Conservation (phyloP, 2,888 invertebrate genomes). For the Invenusta paracnida region DNA sequence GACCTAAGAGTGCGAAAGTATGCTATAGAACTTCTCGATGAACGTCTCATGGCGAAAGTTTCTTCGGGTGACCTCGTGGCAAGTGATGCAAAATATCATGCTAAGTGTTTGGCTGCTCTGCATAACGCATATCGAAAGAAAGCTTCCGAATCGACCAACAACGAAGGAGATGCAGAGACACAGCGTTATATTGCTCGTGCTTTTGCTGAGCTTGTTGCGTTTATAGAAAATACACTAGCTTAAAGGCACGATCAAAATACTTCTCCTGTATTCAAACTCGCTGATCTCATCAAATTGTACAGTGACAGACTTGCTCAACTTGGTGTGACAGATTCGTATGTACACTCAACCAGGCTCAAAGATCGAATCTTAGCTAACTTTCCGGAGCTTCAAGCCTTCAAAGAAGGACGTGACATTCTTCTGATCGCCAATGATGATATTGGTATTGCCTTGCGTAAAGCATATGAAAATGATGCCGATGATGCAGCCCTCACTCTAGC, state of each 20-base stretch:
- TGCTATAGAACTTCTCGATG: background rate
- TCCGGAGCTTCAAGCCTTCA: slow-evolving; percentile 45
- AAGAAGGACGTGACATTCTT: slow-evolving; percentile 46
- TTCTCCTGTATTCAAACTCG: slow-evolving; percentile 45
- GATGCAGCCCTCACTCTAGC: too few relatives aligned
- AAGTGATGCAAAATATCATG: background rate
- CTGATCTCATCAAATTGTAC: slow-evolving; percentile 46
- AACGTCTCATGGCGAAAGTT: background rate
- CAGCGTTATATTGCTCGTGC: slow-evolving; percentile 31
- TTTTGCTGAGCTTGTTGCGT: slow-evolving; percentile 46
- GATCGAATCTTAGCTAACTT: slow-evolving; percentile 43
- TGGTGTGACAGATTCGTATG: slow-evolving; percentile 38
- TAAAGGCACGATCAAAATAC: too few relatives aligned
- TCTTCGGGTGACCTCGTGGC: background rate
- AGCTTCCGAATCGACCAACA: background rate
- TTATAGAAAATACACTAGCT: slow-evolving; percentile 46
- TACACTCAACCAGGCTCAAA: slow-evolving; percentile 44
- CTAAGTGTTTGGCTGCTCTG: background rate
- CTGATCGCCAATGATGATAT: slow-evolving; percentile 47
- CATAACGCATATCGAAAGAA: background rate
- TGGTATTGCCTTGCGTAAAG: slow-evolving; percentile 37
- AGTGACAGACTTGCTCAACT: slow-evolving; percentile 45
- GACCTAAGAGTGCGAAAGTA: too few relatives aligned
- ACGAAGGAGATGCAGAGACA: background rate
- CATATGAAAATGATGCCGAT: too few relatives aligned